Conservation (phyloP, 2,113 vertebrate species). For the Chionomys nivalis region DNA sequence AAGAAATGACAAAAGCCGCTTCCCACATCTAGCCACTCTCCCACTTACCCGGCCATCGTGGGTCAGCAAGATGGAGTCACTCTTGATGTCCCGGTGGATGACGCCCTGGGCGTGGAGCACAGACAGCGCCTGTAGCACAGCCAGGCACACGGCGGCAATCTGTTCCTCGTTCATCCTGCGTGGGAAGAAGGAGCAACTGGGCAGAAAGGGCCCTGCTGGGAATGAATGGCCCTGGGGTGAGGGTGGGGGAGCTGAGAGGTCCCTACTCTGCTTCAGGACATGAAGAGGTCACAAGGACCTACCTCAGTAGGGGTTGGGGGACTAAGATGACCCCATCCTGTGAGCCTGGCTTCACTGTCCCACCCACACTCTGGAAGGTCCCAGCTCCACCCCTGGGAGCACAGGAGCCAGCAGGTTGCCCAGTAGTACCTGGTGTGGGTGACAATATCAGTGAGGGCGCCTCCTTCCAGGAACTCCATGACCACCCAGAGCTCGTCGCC, state of each 20-base stretch:
- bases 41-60: slow-evolving; percentile 91
- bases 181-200: background rate
- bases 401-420: background rate
- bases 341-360: background rate
- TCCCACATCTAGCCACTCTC: background rate
- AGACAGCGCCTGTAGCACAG: slow-evolving; percentile 93
- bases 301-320: too few species aligned
- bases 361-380: background rate
- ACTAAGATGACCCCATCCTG: background rate
- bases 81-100: slow-evolving; percentile 98
- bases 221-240: background rate
- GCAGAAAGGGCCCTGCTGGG: rapidly evolving
- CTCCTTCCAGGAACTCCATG: slow-evolving; percentile 98
- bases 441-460: slow-evolving; percentile 96
- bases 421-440: slow-evolving; percentile 93
- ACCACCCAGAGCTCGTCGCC: slow-evolving; percentile 98
- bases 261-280: background rate
- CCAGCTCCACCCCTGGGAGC: background rate
- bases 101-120: slow-evolving; percentile 96
- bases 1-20: background rate
- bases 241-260: background rate
- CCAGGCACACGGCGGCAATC: slow-evolving; percentile 94
- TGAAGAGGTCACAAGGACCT: background rate
- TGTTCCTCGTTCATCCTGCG: slow-evolving; percentile 97
- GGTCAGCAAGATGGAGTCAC: slow-evolving; percentile 98